Conservation (phyloP, 2,797 vertebrate genomes). For the Echiichthys vipera region DNA sequence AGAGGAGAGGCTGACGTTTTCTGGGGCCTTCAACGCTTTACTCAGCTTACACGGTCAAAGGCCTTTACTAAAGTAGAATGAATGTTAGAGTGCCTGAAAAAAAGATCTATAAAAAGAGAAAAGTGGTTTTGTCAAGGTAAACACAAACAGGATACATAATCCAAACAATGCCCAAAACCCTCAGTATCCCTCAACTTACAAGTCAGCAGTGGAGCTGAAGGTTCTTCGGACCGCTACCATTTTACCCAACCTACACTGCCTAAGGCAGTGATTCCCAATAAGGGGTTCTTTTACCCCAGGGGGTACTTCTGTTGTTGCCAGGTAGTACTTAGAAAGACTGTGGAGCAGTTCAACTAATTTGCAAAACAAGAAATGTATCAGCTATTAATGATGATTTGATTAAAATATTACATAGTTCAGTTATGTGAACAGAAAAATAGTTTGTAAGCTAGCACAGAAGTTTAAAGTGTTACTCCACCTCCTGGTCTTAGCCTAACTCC, state of each 20-base stretch:
- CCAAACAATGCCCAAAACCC: slow-evolving; percentile 30
- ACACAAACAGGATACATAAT: slow-evolving; percentile 41
- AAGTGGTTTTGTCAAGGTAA: slow-evolving; percentile 31
- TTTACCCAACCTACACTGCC: not conserved
- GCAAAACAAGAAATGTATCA: too few relatives aligned
- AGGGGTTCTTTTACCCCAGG: too few relatives aligned
- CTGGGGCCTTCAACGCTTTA: not conserved
- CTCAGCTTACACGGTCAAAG: not conserved
- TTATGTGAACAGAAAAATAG: too few relatives aligned
- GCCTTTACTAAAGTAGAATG: not conserved
- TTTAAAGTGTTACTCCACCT: too few relatives aligned
- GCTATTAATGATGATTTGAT: too few relatives aligned
- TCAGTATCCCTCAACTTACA: not conserved
- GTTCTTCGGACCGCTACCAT: not conserved
- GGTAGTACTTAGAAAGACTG: too few relatives aligned
- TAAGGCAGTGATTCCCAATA: too few relatives aligned
- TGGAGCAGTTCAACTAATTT: too few relatives aligned
- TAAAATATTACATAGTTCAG: too few relatives aligned
- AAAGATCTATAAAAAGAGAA: not conserved
- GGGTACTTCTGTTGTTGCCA: too few relatives aligned
- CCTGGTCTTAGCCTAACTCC: too few relatives aligned
- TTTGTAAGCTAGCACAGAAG: too few relatives aligned
- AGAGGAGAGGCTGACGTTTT: not conserved
- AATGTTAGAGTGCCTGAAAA: not conserved
- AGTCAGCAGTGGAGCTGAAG: not conserved